Evolutionary conservation across 2,113 vertebrate species (phyloP).

Genomic region (Mugil cephalus): DNA sequence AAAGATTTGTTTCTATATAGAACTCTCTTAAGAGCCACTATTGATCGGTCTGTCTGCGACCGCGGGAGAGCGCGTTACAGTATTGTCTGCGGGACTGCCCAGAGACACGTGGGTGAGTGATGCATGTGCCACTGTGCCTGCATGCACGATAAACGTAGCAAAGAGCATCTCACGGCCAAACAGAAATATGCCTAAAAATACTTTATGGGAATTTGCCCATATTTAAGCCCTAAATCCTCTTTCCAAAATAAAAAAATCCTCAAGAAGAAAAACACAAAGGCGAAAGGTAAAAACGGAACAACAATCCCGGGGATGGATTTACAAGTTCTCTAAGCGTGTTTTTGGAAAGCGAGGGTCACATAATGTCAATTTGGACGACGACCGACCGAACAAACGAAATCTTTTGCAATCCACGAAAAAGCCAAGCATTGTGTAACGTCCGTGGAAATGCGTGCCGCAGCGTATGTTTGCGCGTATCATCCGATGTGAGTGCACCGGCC

Average conservation of each 20-base stretch:
- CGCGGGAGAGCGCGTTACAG: conserved; percentile 1
- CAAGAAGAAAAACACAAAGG: conserved; percentile 25
- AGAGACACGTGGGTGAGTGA: conserved; percentile 12
- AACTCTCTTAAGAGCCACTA: conserved; percentile 53
- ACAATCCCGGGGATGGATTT: conserved; percentile 43
- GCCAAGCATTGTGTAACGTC: conserved; percentile 17
- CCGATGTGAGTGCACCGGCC: conserved; percentile 40
- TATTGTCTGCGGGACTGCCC: conserved; percentile 15
- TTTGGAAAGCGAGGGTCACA: conserved; percentile 20
- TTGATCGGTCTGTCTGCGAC: conserved; percentile 53
- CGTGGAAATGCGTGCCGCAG: conserved; percentile 12
- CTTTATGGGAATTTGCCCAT: conserved; percentile 26
- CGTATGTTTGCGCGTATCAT: conserved; percentile 21
- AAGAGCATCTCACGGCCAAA: conserved; percentile 9
- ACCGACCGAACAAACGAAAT: conserved; percentile 26
- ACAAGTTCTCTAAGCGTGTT: conserved; percentile 33
- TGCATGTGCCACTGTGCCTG: background rate
- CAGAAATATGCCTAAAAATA: conserved; percentile 19
- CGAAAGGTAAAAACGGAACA: conserved; percentile 31
- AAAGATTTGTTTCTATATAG: conserved; percentile 61
- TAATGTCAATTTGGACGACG: conserved; percentile 24
- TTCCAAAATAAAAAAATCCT: conserved; percentile 56
- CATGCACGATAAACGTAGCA: conserved; percentile 14
- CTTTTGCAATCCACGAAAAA: conserved; percentile 32
- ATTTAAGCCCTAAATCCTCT: conserved; percentile 70